phyloP scores from a whole-genome alignment of 2,888 invertebrate genomes.

The Dryocosmus kuriphilus region DNA sequence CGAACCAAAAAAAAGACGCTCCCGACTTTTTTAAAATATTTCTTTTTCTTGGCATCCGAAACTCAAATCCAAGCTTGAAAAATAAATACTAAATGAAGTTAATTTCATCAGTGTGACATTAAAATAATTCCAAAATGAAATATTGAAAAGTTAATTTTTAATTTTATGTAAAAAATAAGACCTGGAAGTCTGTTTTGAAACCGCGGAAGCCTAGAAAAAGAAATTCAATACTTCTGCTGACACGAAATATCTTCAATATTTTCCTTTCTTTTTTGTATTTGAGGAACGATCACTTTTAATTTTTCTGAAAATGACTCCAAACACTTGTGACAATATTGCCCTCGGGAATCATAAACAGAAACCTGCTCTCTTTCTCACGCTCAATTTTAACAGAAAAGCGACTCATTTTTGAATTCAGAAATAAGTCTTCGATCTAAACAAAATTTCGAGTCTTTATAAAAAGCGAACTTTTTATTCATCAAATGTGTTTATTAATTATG shows the following conservation, averaged over 20 bases:
- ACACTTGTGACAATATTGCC: constrained; percentile 31
- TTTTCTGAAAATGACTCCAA: constrained; percentile 2
- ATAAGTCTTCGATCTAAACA: not conserved
- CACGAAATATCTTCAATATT: constrained; percentile 20
- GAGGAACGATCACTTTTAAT: not conserved
- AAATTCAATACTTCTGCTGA: constrained; percentile 10
- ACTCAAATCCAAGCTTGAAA: not conserved
- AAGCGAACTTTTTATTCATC: not conserved
- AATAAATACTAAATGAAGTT: not conserved
- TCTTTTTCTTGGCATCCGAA: constrained; percentile 9
- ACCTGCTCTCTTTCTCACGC: constrained; percentile 16
- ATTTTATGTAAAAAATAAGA: not conserved
- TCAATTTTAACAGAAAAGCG: not conserved
- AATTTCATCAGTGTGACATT: not conserved
- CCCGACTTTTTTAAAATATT: not conserved
- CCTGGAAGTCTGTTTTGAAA: not conserved
- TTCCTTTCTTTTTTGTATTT: constrained; percentile 11
- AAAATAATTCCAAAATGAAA: not conserved
- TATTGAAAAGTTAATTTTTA: not conserved
- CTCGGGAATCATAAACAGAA: constrained; percentile 5
- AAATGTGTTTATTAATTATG: not conserved
- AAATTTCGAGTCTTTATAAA: not conserved
- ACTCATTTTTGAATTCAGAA: not conserved
- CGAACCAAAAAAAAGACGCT: not conserved
- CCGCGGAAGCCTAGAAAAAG: constrained; percentile 1